Percentiles rank a stretch among this genome's conserved stretches.
These are phyloP conservation scores for Australoheros scitulus DNA, from an alignment of 2,113 vertebrate genomes.

Conservation along the genomic window DNA sequence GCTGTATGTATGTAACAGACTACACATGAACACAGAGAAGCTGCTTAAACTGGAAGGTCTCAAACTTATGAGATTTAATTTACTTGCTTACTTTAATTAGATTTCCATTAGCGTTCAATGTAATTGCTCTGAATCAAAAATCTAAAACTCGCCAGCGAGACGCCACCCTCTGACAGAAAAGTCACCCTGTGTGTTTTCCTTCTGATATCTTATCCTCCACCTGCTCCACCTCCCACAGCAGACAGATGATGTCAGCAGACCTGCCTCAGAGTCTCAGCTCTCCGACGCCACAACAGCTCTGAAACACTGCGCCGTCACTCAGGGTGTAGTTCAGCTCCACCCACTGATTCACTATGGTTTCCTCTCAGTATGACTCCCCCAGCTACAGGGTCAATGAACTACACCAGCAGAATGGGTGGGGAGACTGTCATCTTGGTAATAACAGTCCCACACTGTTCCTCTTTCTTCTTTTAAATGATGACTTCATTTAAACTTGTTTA, in stretches of 20 bases:
- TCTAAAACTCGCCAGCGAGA: too few species aligned
- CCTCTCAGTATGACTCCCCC: neutral
- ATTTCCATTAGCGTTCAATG: too few species aligned
- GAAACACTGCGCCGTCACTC: neutral
- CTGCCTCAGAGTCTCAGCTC: neutral
- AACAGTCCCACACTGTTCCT: neutral
- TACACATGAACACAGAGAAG: too few species aligned
- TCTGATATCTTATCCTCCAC: neutral
- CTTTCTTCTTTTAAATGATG: neutral
- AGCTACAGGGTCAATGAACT: neutral
- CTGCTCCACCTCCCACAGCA: neutral
- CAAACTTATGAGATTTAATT: too few species aligned
- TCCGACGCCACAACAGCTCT: neutral
- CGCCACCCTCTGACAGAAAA: neutral
- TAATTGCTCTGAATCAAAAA: too few species aligned
- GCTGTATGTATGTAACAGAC: too few species aligned
- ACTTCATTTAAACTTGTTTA: neutral
- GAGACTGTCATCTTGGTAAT: too few species aligned
- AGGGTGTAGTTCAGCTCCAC: neutral
- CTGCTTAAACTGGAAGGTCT: too few species aligned
- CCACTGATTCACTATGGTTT: neutral
- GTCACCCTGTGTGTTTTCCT: neutral
- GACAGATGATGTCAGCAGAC: neutral
- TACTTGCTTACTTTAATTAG: too few species aligned
- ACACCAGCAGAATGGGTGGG: neutral